A percentile compares a stretch with the other conserved stretches of the same genome.
phyloP scores from a whole-genome alignment of 2,888 invertebrate genomes.

The Yponomeuta plumbellus region DNA sequence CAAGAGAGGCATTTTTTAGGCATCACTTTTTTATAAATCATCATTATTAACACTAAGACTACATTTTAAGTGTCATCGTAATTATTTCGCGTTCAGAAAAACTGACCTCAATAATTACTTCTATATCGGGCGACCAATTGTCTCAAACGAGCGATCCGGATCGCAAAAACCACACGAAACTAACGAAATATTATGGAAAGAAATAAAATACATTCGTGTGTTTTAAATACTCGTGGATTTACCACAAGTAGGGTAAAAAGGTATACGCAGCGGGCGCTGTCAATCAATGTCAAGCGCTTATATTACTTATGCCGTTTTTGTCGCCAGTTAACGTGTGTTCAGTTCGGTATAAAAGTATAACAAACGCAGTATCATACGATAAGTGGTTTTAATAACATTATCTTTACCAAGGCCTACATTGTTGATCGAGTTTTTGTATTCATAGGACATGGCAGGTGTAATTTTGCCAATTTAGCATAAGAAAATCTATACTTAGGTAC shows the following conservation, averaged over 20 bases:
- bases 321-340: constrained; percentile 21
- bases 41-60: neutral
- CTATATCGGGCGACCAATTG: constrained; percentile 12
- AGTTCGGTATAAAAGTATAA: neutral
- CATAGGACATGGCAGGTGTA: neutral
- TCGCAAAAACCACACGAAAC: neutral
- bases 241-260: constrained; percentile 4
- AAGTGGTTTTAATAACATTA: neutral
- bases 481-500: neutral
- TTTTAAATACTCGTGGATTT: constrained; percentile 6
- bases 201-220: constrained; percentile 3
- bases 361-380: neutral
- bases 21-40: neutral
- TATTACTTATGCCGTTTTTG: constrained; percentile 27
- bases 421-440: neutral
- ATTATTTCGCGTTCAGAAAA: neutral
- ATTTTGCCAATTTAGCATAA: neutral
- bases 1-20: neutral
- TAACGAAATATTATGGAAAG: neutral
- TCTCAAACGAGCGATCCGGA: neutral
- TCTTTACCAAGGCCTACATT: neutral
- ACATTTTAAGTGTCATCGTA: too few species aligned
- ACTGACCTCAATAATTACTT: neutral
- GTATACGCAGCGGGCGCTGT: constrained; percentile 44
- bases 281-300: constrained; percentile 44